A percentile compares a stretch with the other conserved stretches of the same genome.
Evolutionary conservation across 1,140 invertebrate genomes (phyloP).

Genomic region (Nasonia vitripennis): DNA sequence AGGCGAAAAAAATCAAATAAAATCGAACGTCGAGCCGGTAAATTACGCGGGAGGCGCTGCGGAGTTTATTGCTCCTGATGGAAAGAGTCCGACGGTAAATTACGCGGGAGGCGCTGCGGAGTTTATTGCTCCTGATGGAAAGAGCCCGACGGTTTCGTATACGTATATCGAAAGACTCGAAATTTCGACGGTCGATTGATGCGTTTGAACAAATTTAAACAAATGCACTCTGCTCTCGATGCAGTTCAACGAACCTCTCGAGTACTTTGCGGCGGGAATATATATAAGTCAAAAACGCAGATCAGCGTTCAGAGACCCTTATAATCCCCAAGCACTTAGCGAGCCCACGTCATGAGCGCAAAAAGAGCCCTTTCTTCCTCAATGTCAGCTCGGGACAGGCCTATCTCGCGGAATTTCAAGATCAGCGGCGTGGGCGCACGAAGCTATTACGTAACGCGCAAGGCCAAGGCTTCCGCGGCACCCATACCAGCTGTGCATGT

Average conservation of each 20-base stretch:
- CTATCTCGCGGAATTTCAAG: slow-evolving; percentile 32
- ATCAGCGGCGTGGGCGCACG: not conserved
- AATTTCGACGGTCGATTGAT: too few relatives aligned
- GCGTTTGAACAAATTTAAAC: too few relatives aligned
- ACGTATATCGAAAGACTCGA: too few relatives aligned
- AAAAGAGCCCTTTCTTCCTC: not conserved
- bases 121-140: not conserved
- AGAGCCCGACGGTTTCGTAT: too few relatives aligned
- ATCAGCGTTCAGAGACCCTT: too few relatives aligned
- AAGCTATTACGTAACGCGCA: slow-evolving; percentile 22
- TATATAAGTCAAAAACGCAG: not conserved
- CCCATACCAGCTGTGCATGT: not conserved
- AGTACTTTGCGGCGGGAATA: too few relatives aligned
- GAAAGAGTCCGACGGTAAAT: not conserved
- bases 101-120: not conserved
- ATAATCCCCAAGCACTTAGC: too few relatives aligned
- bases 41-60: slow-evolving; percentile 11
- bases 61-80: not conserved
- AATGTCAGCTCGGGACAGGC: not conserved
- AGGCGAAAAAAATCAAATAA: slow-evolving; percentile 1
- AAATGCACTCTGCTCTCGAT: too few relatives aligned
- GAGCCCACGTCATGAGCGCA: too few relatives aligned
- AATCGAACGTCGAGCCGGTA: not conserved
- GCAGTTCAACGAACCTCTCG: too few relatives aligned
- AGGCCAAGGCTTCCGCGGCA: slow-evolving; percentile 19